Evolutionary conservation across 2,888 invertebrate species (phyloP).

Genomic region (Ditula angustiorana): DNA sequence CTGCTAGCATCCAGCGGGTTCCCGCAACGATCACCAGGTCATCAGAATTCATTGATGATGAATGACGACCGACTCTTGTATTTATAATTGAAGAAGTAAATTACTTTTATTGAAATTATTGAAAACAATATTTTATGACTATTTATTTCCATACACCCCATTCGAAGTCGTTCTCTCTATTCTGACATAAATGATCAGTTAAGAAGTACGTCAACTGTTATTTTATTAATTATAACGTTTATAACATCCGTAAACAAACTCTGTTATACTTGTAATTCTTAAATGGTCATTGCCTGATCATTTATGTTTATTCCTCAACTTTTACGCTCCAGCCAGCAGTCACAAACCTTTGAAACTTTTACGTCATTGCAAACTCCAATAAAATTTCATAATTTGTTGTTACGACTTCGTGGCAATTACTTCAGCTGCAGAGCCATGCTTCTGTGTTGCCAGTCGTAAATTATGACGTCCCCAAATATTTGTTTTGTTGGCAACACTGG

Average conservation of each 20-base stretch:
- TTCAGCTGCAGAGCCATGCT: not conserved
- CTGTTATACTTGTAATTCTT: not conserved
- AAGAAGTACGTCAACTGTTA: too few relatives aligned
- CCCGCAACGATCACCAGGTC: too few relatives aligned
- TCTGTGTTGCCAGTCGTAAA: slow-evolving; percentile 11
- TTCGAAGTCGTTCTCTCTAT: too few relatives aligned
- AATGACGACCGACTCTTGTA: too few relatives aligned
- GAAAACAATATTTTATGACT: too few relatives aligned
- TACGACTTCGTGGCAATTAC: slow-evolving; percentile 14
- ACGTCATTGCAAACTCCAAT: slow-evolving; percentile 3
- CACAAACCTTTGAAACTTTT: slow-evolving; percentile 10
- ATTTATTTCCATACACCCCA: too few relatives aligned
- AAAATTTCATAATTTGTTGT: slow-evolving; percentile 21
- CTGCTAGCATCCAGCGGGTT: too few relatives aligned
- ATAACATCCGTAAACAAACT: not conserved
- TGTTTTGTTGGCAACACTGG: slow-evolving; percentile 17
- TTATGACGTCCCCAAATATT: slow-evolving; percentile 18
- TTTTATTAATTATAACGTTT: too few relatives aligned
- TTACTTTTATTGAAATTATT: too few relatives aligned
- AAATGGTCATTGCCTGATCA: not conserved
- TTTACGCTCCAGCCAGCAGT: slow-evolving; percentile 1
- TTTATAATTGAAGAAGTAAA: too few relatives aligned
- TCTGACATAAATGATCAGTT: too few relatives aligned
- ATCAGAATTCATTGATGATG: too few relatives aligned
- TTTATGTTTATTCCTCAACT: not conserved